Percentiles rank a stretch among this genome's conserved stretches.
Evolutionary conservation across 2,888 invertebrate genomes (phyloP).

Genomic region (Pyrrhia umbra): DNA sequence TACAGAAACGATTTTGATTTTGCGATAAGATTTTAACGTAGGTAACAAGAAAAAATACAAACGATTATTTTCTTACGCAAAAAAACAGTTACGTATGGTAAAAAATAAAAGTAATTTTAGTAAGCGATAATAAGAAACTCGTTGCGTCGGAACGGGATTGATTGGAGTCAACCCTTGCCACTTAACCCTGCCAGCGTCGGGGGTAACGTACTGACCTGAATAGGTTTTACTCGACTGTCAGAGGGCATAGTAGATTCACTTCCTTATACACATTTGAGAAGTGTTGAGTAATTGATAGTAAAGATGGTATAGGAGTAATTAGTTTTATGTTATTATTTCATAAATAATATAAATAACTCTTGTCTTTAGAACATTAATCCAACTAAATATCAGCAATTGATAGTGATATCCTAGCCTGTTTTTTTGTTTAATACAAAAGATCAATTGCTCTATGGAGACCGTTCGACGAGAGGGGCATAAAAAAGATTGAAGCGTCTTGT

Average conservation of each 20-base stretch:
- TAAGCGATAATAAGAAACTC: slow-evolving; percentile 25
- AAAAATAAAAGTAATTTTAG: slow-evolving; percentile 31
- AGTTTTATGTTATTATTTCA: too few species aligned
- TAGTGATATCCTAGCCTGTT: background rate
- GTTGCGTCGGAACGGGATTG: slow-evolving; percentile 43
- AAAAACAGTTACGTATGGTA: background rate
- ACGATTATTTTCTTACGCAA: background rate
- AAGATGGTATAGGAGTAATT: too few species aligned
- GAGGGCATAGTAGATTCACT: slow-evolving; percentile 12
- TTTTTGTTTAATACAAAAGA: background rate
- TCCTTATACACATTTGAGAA: background rate
- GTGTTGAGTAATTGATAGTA: background rate
- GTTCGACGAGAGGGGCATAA: background rate
- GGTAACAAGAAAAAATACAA: background rate
- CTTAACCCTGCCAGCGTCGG: slow-evolving; percentile 38
- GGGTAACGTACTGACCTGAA: slow-evolving; percentile 65
- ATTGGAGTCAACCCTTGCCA: slow-evolving; percentile 49
- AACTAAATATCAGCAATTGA: background rate
- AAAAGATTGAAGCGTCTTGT: too few species aligned
- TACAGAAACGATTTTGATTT: slow-evolving; percentile 22
- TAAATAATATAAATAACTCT: too few species aligned
- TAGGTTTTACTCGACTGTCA: slow-evolving; percentile 55
- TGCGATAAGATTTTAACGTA: slow-evolving; percentile 15
- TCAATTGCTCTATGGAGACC: background rate
- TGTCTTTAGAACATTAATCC: too few species aligned